These are phyloP conservation scores for Varanus salvator DNA, from an alignment of 2,113 vertebrate genomes.

Conservation along the genomic window DNA sequence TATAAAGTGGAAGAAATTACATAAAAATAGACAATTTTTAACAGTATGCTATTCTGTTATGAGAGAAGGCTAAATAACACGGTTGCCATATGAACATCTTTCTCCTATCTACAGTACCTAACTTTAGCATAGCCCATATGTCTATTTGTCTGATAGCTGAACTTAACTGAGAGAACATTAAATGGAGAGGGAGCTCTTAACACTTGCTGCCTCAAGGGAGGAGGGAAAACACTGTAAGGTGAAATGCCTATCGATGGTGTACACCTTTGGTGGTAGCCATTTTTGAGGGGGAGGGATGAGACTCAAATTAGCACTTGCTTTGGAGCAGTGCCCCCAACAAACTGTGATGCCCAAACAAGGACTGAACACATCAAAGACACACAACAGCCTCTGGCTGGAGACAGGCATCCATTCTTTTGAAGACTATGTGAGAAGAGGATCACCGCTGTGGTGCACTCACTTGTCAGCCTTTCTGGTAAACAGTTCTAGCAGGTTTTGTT, in stretches of 20 bases:
- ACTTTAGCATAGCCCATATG: conserved; percentile 86
- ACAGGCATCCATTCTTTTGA: not conserved
- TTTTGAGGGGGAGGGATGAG: conserved; percentile 17
- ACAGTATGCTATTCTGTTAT: conserved; percentile 80
- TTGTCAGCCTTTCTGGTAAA: not conserved
- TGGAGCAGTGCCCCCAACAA: fast-evolving
- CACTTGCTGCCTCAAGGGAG: conserved; percentile 22
- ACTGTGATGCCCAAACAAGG: conserved; percentile 34
- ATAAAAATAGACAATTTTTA: conserved; percentile 86
- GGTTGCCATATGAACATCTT: conserved; percentile 78
- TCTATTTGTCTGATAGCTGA: conserved; percentile 82
- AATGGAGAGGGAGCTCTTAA: conserved; percentile 69
- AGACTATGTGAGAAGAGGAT: not conserved
- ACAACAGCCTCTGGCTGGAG: conserved; percentile 18
- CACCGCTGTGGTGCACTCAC: not conserved
- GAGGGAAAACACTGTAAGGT: conserved; percentile 49
- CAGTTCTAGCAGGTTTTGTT: not conserved
- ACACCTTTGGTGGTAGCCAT: not conserved
- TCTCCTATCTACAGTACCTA: conserved; percentile 76
- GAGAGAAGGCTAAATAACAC: conserved; percentile 76
- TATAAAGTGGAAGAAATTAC: conserved; percentile 83
- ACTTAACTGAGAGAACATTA: conserved; percentile 70
- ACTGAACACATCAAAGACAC: conserved; percentile 8
- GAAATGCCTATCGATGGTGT: conserved; percentile 55
- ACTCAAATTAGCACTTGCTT: not conserved